phyloP scores from a whole-genome alignment of 2,113 vertebrate species.

The Callipepla squamata region DNA sequence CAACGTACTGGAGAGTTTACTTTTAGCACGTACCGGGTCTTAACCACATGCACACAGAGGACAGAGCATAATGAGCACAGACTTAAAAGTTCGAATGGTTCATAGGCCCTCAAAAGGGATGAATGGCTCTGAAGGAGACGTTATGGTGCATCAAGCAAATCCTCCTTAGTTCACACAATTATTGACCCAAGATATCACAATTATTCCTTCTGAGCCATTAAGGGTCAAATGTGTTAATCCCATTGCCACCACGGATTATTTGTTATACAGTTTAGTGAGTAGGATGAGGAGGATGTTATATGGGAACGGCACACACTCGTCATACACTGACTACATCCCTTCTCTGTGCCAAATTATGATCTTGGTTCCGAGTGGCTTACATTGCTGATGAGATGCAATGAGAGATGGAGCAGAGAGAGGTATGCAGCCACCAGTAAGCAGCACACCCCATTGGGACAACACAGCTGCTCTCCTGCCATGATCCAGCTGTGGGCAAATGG shows the following conservation, averaged over 20 bases:
- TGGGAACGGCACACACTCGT: not conserved
- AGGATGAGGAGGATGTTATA: slow-evolving; percentile 15
- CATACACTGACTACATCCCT: not conserved
- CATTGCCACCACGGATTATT: slow-evolving; percentile 58
- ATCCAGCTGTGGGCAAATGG: not conserved
- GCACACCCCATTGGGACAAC: accelerated
- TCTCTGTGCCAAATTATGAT: not conserved
- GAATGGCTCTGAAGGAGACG: slow-evolving; percentile 15
- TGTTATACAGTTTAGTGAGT: slow-evolving; percentile 55
- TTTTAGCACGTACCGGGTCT: not conserved
- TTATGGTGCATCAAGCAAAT: slow-evolving; percentile 57
- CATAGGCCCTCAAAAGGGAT: slow-evolving; percentile 35
- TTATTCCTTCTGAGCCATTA: slow-evolving; percentile 64
- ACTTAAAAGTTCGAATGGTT: slow-evolving; percentile 51
- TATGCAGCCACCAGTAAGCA: not conserved
- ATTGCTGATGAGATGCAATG: not conserved
- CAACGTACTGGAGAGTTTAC: not conserved
- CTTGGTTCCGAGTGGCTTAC: not conserved
- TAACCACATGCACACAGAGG: not conserved
- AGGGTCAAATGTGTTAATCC: slow-evolving; percentile 64
- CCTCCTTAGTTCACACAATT: slow-evolving; percentile 58
- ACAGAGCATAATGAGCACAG: slow-evolving; percentile 14
- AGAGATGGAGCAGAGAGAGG: not conserved
- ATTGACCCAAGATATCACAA: slow-evolving; percentile 57
- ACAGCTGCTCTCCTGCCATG: not conserved